A percentile compares a stretch with the other conserved stretches of the same genome.
These are phyloP conservation scores for Protobothrops flavoviridis DNA, from an alignment of 2,113 vertebrate species.

Conservation along the genomic window DNA sequence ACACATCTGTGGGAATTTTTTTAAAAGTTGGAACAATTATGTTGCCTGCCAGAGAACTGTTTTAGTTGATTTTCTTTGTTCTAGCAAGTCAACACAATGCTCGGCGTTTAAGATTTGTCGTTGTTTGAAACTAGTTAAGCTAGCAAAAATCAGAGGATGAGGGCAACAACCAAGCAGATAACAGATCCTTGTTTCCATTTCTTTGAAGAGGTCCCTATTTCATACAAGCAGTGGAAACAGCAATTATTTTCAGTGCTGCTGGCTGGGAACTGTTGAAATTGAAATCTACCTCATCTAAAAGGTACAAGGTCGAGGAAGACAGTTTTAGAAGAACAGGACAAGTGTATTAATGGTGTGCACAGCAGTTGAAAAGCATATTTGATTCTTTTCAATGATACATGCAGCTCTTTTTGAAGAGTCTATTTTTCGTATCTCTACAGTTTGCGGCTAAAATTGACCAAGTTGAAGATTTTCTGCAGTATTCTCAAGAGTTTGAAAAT, in stretches of 20 bases:
- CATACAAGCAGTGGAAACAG: not conserved
- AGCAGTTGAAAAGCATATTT: not conserved
- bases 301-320: not conserved
- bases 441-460: constrained; percentile 83
- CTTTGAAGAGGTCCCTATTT: not conserved
- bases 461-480: constrained; percentile 78
- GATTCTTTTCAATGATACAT: not conserved
- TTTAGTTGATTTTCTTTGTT: not conserved
- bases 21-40: not conserved
- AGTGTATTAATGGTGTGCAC: not conserved
- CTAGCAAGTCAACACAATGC: not conserved
- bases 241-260: not conserved
- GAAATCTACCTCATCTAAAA: not conserved
- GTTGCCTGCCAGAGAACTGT: not conserved
- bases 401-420: not conserved
- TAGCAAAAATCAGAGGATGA: not conserved
- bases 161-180: not conserved
- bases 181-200: not conserved
- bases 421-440: constrained; percentile 60
- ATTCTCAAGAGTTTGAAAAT: constrained; percentile 65
- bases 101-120: not conserved
- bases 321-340: not conserved
- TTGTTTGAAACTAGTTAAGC: not conserved
- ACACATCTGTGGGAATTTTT: not conserved
- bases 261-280: not conserved